phyloP scores from a whole-genome alignment of 2,888 invertebrate genomes.

The Hybos culiciformis region DNA sequence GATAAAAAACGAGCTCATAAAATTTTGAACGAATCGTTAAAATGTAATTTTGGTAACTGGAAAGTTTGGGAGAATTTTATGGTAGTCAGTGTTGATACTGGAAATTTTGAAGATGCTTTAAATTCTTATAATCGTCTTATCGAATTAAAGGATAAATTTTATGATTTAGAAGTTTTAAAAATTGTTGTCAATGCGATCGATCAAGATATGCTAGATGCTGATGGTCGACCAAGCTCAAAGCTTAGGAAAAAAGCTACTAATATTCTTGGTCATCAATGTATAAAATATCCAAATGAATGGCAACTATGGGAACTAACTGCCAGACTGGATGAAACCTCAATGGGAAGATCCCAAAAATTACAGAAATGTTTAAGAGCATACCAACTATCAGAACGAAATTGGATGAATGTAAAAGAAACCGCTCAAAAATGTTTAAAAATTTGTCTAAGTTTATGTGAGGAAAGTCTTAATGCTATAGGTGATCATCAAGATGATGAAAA shows the following conservation, averaged over 20 bases:
- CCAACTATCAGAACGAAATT: slow-evolving; percentile 45
- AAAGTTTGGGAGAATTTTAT: slow-evolving; percentile 89
- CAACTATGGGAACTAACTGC: slow-evolving; percentile 75
- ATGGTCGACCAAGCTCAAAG: slow-evolving; percentile 38
- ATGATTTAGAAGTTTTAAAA: slow-evolving; percentile 60
- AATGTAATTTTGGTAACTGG: slow-evolving; percentile 90
- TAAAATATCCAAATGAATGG: slow-evolving; percentile 47
- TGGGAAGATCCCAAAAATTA: slow-evolving; percentile 53
- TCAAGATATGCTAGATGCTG: slow-evolving; percentile 48
- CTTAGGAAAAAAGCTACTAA: slow-evolving; percentile 27
- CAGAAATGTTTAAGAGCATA: slow-evolving; percentile 63
- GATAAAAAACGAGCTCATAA: slow-evolving; percentile 76
- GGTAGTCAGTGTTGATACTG: slow-evolving; percentile 73
- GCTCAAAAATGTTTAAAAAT: slow-evolving; percentile 49
- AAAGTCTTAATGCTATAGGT: slow-evolving; percentile 41
- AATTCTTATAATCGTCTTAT: slow-evolving; percentile 71
- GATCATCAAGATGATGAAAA: slow-evolving; percentile 38
- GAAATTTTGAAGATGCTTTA: slow-evolving; percentile 72
- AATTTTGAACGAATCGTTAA: slow-evolving; percentile 74
- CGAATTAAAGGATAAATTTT: slow-evolving; percentile 69
- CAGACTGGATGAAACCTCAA: slow-evolving; percentile 43
- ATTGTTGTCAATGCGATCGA: slow-evolving; percentile 58
- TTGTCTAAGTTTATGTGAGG: slow-evolving; percentile 43
- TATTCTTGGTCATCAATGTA: slow-evolving; percentile 30
- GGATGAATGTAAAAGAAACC: slow-evolving; percentile 43